Evolutionary conservation across 2,113 vertebrate species (phyloP), one percentile per base, ranked within the genome.

Genomic region (Leucosticte australis): DNA sequence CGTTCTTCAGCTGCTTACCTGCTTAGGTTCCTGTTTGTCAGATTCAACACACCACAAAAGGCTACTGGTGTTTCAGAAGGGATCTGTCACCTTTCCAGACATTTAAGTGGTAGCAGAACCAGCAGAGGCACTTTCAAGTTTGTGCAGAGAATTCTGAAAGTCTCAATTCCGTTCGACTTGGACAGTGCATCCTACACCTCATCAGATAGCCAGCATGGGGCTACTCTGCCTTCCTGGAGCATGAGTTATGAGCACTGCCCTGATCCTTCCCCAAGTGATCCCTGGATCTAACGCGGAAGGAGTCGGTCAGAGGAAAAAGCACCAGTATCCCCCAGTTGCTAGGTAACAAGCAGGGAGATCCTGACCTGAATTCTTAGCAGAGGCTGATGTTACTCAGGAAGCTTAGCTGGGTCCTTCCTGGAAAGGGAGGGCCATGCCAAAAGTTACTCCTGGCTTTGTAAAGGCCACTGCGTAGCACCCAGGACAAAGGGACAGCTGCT

Each of bases 331-430:
- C 56, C 90, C 68, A 96, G 97, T 98, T 98, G 97, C 97, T 98
- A 98, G 94, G 97, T 94, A 94, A 98, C 97, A 73, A 84, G 92
- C 50, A 91, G 89, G 93, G 95, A 95, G 96, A 95, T 97, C 95
- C 97, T 97, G 97, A 97, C 97, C 96, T 97, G 97, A 97, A 98
- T 98, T 97, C 95, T 96, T 96, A 96, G 96, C 0, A 5, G 53
- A 94, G 92, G 92, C 94, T 95, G 96, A 94, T 96, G 94, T 93
- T 96, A 89, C 94, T 94, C 89, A 53, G 94, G 79, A 97, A 94
- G 93, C 89, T 87, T 88, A 63, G 75, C 83, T 80, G 59, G 44
- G 53, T 83, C 63, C 75, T 86, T 81, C 68, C 70, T 91, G 70
- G 42, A 44, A 94, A 91, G 55, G 60, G 55, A 67, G 50, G 23